Conservation (phyloP, 2,113 vertebrate species). For the Bubo bubo region DNA sequence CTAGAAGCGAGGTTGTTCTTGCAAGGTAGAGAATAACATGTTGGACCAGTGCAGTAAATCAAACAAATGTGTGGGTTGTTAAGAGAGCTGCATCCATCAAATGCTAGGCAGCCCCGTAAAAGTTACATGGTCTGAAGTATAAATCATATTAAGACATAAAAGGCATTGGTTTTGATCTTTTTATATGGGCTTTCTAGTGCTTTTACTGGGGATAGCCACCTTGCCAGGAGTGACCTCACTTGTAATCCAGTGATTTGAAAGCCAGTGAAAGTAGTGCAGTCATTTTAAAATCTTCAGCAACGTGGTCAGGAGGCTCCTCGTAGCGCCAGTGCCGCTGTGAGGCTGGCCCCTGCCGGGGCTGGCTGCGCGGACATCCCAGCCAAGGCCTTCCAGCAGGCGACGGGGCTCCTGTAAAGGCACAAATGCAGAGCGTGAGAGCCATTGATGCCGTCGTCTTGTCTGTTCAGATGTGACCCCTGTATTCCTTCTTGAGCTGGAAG, state of each 20-base stretch:
- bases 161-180: slow-evolving; percentile 38
- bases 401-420: background rate
- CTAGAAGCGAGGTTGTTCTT: slow-evolving; percentile 20
- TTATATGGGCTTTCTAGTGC: slow-evolving; percentile 2
- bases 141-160: slow-evolving; percentile 40
- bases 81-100: slow-evolving; percentile 44
- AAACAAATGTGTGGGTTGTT: slow-evolving; percentile 28
- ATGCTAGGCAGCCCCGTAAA: slow-evolving; percentile 22
- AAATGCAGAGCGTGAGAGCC: background rate
- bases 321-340: accelerated
- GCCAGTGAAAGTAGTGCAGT: background rate
- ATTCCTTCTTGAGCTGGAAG: background rate
- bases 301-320: background rate
- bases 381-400: accelerated
- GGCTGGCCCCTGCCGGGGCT: accelerated
- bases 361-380: accelerated
- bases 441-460: background rate
- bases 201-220: slow-evolving; percentile 18
- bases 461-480: background rate
- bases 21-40: slow-evolving; percentile 18
- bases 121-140: slow-evolving; percentile 45
- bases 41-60: slow-evolving; percentile 49
- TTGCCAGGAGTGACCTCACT: slow-evolving; percentile 34
- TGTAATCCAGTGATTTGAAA: slow-evolving; percentile 6
- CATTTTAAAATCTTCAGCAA: background rate